Percentiles rank a stretch among this genome's conserved stretches.
These are phyloP conservation scores for Eurystomus glaucurus DNA, from an alignment of 2,797 vertebrate genomes.

Conservation along the genomic window DNA sequence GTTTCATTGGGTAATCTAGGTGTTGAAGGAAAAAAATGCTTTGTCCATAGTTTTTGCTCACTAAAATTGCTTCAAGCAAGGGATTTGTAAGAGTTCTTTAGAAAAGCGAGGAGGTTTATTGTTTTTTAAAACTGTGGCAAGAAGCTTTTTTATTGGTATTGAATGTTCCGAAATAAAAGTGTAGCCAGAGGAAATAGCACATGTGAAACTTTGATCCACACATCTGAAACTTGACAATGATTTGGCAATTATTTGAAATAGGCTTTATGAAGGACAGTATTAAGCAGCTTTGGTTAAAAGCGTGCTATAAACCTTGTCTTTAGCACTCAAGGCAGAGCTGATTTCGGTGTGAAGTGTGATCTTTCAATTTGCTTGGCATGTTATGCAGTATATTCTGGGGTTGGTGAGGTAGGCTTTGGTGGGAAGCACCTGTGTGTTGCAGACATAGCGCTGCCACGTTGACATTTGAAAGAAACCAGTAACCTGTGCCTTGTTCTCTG, in stretches of 20 bases:
- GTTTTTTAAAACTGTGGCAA: neutral
- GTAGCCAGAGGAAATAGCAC: slow-evolving; percentile 2
- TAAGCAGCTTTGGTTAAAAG: neutral
- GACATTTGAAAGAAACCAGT: neutral
- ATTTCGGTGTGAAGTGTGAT: neutral
- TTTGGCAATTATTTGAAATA: neutral
- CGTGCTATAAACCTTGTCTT: neutral
- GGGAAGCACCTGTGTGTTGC: neutral
- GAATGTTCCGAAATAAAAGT: slow-evolving; percentile 19
- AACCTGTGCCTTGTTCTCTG: neutral
- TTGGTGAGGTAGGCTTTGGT: neutral
- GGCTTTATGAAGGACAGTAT: neutral
- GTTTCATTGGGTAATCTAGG: neutral
- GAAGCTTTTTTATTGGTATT: neutral
- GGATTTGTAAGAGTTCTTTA: neutral
- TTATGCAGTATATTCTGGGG: neutral
- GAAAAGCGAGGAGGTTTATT: neutral
- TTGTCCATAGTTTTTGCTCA: neutral
- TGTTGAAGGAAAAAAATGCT: neutral
- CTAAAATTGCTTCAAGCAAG: neutral
- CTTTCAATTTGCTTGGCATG: neutral
- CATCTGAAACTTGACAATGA: neutral
- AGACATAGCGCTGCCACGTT: neutral
- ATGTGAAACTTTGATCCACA: slow-evolving; percentile 7
- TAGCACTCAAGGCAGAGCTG: neutral